Conservation (phyloP, 2,888 invertebrate genomes). For the Andrena marginata region DNA sequence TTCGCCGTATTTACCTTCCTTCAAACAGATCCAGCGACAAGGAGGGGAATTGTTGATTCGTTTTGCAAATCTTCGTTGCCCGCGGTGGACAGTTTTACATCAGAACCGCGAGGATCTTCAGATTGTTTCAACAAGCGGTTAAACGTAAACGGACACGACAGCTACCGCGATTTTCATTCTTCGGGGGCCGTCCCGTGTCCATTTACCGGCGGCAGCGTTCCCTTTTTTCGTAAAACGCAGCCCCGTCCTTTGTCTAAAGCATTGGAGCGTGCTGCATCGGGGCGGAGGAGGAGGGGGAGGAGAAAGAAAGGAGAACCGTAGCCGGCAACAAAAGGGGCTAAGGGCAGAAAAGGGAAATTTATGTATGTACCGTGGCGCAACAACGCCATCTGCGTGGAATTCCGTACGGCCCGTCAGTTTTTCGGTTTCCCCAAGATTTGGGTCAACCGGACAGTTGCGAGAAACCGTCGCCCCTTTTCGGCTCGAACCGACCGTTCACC, state of each 20-base stretch:
- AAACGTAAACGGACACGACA: constrained; percentile 59
- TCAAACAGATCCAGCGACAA: too few species aligned
- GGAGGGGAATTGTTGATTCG: too few species aligned
- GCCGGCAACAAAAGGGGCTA: constrained; percentile 66
- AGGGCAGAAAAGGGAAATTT: constrained; percentile 76
- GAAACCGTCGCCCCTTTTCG: constrained; percentile 65
- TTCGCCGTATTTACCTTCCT: neutral
- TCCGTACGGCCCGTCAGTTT: constrained; percentile 72
- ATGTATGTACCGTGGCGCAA: constrained; percentile 74
- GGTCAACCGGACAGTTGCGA: constrained; percentile 77
- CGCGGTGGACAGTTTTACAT: neutral
- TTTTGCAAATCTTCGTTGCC: too few species aligned
- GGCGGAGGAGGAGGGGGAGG: constrained; percentile 1
- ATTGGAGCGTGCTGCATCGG: constrained; percentile 51
- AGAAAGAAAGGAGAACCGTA: constrained; percentile 51
- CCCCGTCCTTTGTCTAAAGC: constrained; percentile 63
- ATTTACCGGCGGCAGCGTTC: constrained; percentile 31
- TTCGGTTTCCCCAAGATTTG: constrained; percentile 74
- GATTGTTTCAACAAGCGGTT: constrained; percentile 24
- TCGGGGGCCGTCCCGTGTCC: constrained; percentile 38
- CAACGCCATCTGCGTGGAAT: constrained; percentile 79
- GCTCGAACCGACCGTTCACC: constrained; percentile 70
- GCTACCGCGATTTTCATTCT: constrained; percentile 50
- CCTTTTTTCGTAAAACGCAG: constrained; percentile 33
- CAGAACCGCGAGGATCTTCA: constrained; percentile 15